phyloP scores from a whole-genome alignment of 2,888 invertebrate species.

The Idaea straminata region DNA sequence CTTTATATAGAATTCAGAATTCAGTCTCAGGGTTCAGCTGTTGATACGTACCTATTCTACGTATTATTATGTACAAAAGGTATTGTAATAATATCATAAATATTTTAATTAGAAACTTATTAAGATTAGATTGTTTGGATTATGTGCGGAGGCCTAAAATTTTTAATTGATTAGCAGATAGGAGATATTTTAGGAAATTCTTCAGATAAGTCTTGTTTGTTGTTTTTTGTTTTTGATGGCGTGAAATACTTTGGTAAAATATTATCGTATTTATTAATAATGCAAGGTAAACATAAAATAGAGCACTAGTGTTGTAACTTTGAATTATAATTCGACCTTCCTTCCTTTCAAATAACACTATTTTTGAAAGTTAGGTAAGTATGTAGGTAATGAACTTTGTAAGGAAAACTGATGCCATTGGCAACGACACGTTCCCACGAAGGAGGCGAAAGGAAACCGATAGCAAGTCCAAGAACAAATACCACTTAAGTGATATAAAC shows the following conservation, averaged over 20 bases:
- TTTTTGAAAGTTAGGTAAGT: neutral
- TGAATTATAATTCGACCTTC: neutral
- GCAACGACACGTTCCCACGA: neutral
- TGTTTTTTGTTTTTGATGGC: neutral
- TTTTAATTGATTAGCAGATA: neutral
- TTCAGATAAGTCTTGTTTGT: neutral
- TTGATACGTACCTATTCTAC: neutral
- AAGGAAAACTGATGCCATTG: neutral
- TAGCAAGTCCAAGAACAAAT: constrained; percentile 6
- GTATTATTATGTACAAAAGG: neutral
- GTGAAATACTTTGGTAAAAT: neutral
- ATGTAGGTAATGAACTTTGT: neutral
- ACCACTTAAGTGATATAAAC: neutral
- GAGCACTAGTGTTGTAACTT: neutral
- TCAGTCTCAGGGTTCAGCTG: neutral
- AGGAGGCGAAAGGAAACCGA: neutral
- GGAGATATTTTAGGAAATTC: neutral
- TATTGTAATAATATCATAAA: neutral
- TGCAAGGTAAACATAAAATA: neutral
- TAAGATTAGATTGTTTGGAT: neutral
- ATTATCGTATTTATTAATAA: neutral
- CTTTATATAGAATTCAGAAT: neutral
- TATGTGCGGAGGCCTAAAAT: neutral
- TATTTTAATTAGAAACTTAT: neutral
- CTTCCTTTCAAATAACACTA: neutral